These are phyloP conservation scores for Pogonocherus hispidulus DNA, from an alignment of 2,888 invertebrate genomes.

Conservation along the genomic window DNA sequence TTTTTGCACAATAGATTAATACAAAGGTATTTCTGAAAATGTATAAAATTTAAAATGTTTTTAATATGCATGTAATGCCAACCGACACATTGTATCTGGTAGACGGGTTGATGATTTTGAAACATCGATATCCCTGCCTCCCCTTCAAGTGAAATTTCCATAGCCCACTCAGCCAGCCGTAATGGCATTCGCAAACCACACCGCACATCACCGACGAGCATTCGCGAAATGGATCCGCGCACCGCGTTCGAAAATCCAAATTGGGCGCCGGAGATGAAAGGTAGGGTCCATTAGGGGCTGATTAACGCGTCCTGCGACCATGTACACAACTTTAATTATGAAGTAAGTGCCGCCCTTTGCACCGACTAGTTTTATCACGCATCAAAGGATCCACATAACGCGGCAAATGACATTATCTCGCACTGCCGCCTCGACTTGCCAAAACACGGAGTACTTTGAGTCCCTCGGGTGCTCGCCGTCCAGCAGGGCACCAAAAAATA, in stretches of 20 bases:
- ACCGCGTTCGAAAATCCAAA: constrained; percentile 43
- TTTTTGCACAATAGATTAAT: no score
- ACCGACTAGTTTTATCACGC: constrained; percentile 53
- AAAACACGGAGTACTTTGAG: constrained; percentile 53
- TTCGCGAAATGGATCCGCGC: constrained; percentile 51
- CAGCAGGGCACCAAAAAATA: no score
- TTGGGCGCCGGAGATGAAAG: constrained; percentile 62
- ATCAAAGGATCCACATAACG: constrained; percentile 56
- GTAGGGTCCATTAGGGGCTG: constrained; percentile 63
- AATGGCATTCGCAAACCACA: constrained; percentile 20
- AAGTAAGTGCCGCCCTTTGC: constrained; percentile 58
- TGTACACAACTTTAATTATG: constrained; percentile 59
- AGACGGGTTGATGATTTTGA: not conserved
- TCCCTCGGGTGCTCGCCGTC: no score
- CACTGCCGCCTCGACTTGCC: constrained; percentile 49
- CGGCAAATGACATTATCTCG: constrained; percentile 55
- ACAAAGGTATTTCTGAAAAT: no score
- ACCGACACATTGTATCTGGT: no score
- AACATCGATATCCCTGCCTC: not conserved
- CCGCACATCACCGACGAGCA: constrained; percentile 29
- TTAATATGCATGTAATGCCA: no score
- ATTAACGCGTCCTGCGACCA: constrained; percentile 62
- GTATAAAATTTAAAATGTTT: no score
- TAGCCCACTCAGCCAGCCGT: constrained; percentile 8
- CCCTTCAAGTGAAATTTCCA: constrained; percentile 17